Evolutionary conservation across 2,888 invertebrate species (phyloP), one percentile per base, ranked within the genome.

Genomic region (Acronicta aceris): DNA sequence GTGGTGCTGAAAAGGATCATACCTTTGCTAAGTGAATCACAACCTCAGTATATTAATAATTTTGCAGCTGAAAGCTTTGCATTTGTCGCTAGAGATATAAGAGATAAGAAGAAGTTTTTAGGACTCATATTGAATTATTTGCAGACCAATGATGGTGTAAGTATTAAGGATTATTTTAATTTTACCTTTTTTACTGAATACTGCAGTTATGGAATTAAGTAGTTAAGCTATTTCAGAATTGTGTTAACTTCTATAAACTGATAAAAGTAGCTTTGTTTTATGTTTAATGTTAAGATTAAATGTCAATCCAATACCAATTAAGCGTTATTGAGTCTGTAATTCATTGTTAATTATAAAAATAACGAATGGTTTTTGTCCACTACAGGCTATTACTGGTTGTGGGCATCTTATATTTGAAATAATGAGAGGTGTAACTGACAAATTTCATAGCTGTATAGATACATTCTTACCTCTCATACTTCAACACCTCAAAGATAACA

Each of bases 31-130:
- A 97, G 97, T 76, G 96, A 97, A 53, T 93, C 95, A n/a, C 96
- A 97, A 79, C 97, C 98, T 25, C 96, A 96, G 66, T 98, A 98
- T 84, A 96, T 99, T 21, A 97, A 97, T 75, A 97, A 97, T 82
- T 99, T 99, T 95, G 98, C 99, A 5, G 98, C 98, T 0, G 99
- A 99, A 91, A 98, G 98, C 89, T 99, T 99, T 95, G 97, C 99
- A 0, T 99, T 98, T 95, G 97, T 99, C 1, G 97, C 98, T 4
- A 95, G 99, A 71, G 98, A 98, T 95, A 96, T 98, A 12, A 97
- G 96, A 74, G 97, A 98, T 79, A 97, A 97, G 79, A 95, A 96
- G 33, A 95, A 95, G 52, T 97, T 99, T 85, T 88, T 98, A 42
- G 94, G 95, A 47, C 94, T 97, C 46, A 89, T 98, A 42, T 89